Base-by-base conservation (phyloP, 2,888 invertebrate genomes). In the Colletes collaris region DNA sequence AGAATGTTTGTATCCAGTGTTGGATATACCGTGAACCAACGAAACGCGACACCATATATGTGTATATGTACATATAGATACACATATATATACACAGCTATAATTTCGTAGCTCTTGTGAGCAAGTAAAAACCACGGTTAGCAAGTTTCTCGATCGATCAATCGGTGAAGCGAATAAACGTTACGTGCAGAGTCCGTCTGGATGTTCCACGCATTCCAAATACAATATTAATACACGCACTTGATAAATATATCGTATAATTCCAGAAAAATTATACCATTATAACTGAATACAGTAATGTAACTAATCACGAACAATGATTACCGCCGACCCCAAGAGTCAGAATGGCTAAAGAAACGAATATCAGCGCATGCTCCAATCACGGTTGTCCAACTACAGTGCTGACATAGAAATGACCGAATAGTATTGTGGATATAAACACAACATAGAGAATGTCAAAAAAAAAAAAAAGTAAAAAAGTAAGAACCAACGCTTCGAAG, bases 321-420 rank as follows among this genome's bases (percentile, higher is more conserved):
- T 82, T 79, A 74, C 73, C 59, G 66, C 64, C 68, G 65, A 81
- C 79, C 70, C 63, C 60, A 64, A 74, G 58, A 75, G 55, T 65
- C 78, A 68, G 81, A 77, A 73, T 81, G 76, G 76, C 66, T 65
- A 67, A 70, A 74, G 79, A 82, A 71, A 68, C 65, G 71, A 67
- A 71, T 77, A 65, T 68, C 76, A 79, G 82, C 84, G 84, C 84
- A 84, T 84, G 84, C 84, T 84, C 84, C 82, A 73, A 84, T 81
- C 81, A 73, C 58, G 67, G 76, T 81, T 75, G 77, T 78, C 78
- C 81, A 68, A 76, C 63, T 56, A 69, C 49, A 68, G 58, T 59
- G 55, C 69, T 65, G 76, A 60, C 69, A 78, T 76, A 65, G 76
- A 78, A 76, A 76, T 76, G 13, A 63, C 62, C 50, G 56, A 75